phyloP scores from a whole-genome alignment of 2,888 invertebrate genomes.

The Habrosyne pyritoides region DNA sequence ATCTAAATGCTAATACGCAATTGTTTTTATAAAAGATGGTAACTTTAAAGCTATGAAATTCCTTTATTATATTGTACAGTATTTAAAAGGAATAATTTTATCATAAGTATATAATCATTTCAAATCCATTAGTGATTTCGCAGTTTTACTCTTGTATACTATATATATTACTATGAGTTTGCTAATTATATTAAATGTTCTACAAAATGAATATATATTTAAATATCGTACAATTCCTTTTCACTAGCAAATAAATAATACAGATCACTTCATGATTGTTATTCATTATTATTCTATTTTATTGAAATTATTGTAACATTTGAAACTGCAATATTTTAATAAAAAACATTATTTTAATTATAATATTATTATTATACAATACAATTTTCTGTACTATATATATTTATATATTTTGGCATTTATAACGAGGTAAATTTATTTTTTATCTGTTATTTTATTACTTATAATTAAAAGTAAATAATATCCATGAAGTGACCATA shows the following conservation, averaged over 20 bases:
- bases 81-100: conserved; percentile 47
- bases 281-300: too few species aligned
- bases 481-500: conserved; percentile 44
- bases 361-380: too few species aligned
- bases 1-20: conserved; percentile 17
- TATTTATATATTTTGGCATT: too few species aligned
- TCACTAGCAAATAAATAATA: conserved; percentile 40
- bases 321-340: too few species aligned
- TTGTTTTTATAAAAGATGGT: conserved; percentile 34
- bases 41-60: conserved; percentile 60
- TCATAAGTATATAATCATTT: conserved; percentile 56
- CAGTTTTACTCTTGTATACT: conserved; percentile 62
- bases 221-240: conserved; percentile 61
- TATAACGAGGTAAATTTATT: too few species aligned
- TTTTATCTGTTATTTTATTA: background rate
- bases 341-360: background rate
- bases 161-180: conserved; percentile 50
- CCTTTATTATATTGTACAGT: conserved; percentile 51
- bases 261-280: conserved; percentile 38
- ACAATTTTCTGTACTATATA: too few species aligned
- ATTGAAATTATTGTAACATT: too few species aligned
- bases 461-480: background rate
- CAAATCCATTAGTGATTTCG: conserved; percentile 81
- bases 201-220: conserved; percentile 46
- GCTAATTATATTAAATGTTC: conserved; percentile 53